Evolutionary conservation across 2,888 invertebrate species (phyloP), one percentile per base, ranked within the genome.

Genomic region (Achlya flavicornis): DNA sequence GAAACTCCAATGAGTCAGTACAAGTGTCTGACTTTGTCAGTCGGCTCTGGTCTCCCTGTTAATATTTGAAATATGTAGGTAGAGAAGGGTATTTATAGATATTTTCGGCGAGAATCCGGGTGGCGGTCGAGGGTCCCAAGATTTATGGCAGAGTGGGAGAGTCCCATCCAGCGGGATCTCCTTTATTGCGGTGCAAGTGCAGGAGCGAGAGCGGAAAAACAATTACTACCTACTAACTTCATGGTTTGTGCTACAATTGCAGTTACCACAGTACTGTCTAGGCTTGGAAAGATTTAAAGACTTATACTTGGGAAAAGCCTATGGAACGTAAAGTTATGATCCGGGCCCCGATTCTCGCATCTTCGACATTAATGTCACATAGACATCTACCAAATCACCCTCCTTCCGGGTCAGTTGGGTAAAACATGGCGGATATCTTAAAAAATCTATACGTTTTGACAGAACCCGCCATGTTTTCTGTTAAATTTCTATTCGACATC

Each of bases 111-210:
- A 87, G 91, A 88, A 90, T 87, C 89, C 91, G 93, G 92, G 92
- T 90, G 92, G 92, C 90, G 91, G 91, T 86, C 91, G 92, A 92
- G 92, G 93, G 93, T 92, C 87, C 88, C 86, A 90, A 92, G 93
- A 93, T 93, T 93, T 93, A 93, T 92, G 90, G 92, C 90, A 79
- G 86, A 91, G 88, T 88, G 91, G 92, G 92, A 90, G 92, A 92
- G 92, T 88, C 88, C 91, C 91, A 92, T 92, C 92, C 90, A 91
- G 91, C 89, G 87, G 91, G 91, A 88, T 91, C 86, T 88, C 87
- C 79, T 77, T 76, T 71, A 73, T 71, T 64, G 46, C 65, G 79
- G 80, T 63, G 4, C 66, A 78, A 78, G n/a, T n/a, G 81, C 65
- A 62, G 16, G 16, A 41, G 78, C 71, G 78, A 62, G 77, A 62